phyloP scores from a whole-genome alignment of 1,140 invertebrate genomes.

The Venustaconcha ellipsiformis region DNA sequence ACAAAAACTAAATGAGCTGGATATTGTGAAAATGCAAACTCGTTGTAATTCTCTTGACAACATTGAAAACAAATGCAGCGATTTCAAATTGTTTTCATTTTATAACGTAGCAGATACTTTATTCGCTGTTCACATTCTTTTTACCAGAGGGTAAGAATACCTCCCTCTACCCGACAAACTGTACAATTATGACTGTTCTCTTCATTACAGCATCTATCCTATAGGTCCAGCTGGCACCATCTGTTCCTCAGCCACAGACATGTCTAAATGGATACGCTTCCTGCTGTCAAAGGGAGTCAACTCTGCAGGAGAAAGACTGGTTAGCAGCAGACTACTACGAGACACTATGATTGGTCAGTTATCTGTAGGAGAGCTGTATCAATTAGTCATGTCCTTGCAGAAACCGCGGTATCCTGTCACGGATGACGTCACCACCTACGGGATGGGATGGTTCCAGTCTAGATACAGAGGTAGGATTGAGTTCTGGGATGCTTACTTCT shows the following conservation, averaged over 20 bases:
- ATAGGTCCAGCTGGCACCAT: conserved; percentile 37
- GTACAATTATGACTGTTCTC: background rate
- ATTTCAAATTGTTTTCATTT: too few relatives aligned
- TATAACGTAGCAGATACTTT: too few relatives aligned
- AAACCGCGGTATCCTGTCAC: conserved; percentile 27
- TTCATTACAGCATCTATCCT: conserved; percentile 28
- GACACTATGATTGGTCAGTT: conserved; percentile 13
- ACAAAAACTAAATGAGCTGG: too few relatives aligned
- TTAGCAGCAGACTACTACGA: conserved; percentile 1
- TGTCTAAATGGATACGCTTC: conserved; percentile 36
- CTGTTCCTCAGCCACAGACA: conserved; percentile 35
- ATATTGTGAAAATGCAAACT: too few relatives aligned
- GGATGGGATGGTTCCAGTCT: conserved; percentile 34
- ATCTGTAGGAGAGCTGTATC: conserved; percentile 2
- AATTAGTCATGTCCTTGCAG: background rate
- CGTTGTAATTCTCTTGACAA: background rate
- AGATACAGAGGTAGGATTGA: conserved; percentile 27
- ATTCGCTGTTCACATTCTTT: too few relatives aligned
- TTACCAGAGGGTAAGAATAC: too few relatives aligned
- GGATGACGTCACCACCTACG: conserved; percentile 17
- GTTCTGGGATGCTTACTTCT: too few relatives aligned
- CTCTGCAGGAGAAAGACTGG: background rate
- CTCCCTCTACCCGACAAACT: too few relatives aligned
- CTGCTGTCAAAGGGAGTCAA: conserved; percentile 14
- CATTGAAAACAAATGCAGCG: background rate